These are phyloP conservation scores for Rhagoletis pomonella DNA, from an alignment of 1,140 invertebrate species.

Conservation along the genomic window DNA sequence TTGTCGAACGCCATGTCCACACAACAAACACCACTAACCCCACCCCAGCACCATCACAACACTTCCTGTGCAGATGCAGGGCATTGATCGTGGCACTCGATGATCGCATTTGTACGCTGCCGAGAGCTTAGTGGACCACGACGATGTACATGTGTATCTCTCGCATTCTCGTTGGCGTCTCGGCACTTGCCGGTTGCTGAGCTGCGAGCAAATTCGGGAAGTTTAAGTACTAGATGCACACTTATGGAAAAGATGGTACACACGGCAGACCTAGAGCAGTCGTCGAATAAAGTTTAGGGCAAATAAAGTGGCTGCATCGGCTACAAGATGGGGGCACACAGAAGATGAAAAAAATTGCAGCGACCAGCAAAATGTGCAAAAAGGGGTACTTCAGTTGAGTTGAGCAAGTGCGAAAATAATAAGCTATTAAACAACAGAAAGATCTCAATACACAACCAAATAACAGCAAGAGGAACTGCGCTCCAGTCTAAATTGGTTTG, in stretches of 20 bases:
- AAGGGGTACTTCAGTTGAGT: background rate
- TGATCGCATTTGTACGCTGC: background rate
- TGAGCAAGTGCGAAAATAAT: background rate
- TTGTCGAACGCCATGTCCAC: background rate
- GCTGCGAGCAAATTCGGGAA: background rate
- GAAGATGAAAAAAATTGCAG: background rate
- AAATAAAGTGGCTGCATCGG: background rate
- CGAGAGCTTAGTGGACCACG: slow-evolving; percentile 22
- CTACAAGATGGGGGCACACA: background rate
- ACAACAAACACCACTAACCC: background rate
- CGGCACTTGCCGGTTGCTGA: background rate
- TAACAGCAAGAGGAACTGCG: background rate
- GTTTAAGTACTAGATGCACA: too few relatives aligned
- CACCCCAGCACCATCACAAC: background rate
- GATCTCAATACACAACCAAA: background rate
- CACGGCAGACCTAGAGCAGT: background rate
- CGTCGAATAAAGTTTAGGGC: background rate
- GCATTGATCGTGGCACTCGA: background rate
- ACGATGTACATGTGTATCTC: background rate
- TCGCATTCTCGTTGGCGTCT: background rate
- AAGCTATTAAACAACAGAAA: background rate
- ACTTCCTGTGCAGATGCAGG: slow-evolving; percentile 32
- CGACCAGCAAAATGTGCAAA: background rate
- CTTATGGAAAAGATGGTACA: background rate
- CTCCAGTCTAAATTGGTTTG: slow-evolving; percentile 6